Conservation (phyloP, 2,797 vertebrate genomes). For the Alcedo quadribrachys region DNA sequence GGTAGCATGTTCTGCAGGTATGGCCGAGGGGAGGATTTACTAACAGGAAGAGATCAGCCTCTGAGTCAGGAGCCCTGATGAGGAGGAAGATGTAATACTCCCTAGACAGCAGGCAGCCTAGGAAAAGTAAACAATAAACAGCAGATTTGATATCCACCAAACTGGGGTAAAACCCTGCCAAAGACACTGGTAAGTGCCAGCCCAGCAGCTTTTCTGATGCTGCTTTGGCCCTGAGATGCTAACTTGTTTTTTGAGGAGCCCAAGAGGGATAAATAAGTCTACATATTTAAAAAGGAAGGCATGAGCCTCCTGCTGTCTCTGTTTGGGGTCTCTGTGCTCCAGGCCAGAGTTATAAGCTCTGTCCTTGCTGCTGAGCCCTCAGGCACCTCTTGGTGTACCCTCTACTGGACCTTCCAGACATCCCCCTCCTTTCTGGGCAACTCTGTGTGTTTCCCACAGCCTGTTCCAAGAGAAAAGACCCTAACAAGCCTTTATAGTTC, state of each 20-base stretch:
- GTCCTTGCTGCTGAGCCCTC: not conserved
- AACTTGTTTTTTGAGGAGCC: conserved; percentile 42
- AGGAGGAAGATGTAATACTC: conserved; percentile 54
- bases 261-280: not conserved
- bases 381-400: not conserved
- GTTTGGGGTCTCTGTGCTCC: not conserved
- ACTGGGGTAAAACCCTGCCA: conserved; percentile 63
- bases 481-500: conserved; percentile 66
- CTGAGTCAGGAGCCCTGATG: conserved; percentile 37
- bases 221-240: conserved; percentile 65
- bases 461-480: conserved; percentile 20
- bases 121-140: conserved; percentile 68
- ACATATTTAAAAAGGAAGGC: not conserved
- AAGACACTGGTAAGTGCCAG: conserved; percentile 56
- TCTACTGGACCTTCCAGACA: not conserved
- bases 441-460: not conserved
- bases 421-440: not conserved
- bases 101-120: conserved; percentile 49
- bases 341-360: not conserved
- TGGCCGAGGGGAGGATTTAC: conserved; percentile 26
- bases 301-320: not conserved
- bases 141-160: conserved; percentile 59
- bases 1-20: conserved; percentile 26
- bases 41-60: conserved; percentile 33
- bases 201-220: conserved; percentile 57